Conservation (phyloP, 2,113 vertebrate genomes). For the Pterocles gutturalis region DNA sequence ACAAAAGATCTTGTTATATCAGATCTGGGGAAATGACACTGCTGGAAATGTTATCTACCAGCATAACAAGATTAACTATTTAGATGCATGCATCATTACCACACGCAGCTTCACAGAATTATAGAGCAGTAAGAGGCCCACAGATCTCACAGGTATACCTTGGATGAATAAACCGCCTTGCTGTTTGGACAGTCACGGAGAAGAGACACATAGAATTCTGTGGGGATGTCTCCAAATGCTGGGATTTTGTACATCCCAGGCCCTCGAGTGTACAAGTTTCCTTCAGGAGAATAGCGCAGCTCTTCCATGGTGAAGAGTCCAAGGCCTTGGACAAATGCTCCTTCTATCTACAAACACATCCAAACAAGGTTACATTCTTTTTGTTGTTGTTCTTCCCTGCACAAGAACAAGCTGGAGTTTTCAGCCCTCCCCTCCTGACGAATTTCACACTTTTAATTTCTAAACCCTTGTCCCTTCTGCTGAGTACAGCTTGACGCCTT, state of each 20-base stretch:
- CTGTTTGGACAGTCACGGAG: conserved; percentile 90
- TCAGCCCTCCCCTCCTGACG: neutral
- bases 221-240: conserved; percentile 91
- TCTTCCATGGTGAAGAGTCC: conserved; percentile 96
- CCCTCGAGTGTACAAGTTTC: conserved; percentile 89
- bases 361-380: neutral
- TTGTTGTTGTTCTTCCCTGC: neutral
- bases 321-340: conserved; percentile 92
- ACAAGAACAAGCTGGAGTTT: neutral
- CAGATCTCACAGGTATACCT: conserved; percentile 74
- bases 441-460: neutral
- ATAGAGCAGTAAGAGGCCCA: neutral
- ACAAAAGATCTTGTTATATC: neutral
- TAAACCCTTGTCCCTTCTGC: neutral
- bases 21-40: neutral
- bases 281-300: conserved; percentile 89
- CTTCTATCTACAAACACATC: conserved; percentile 86
- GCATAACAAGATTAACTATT: neutral
- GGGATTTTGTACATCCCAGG: conserved; percentile 97
- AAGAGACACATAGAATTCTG: conserved; percentile 86
- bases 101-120: neutral
- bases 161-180: conserved; percentile 92
- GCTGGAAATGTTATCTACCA: neutral
- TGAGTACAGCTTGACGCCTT: neutral
- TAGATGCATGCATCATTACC: neutral